Base-by-base conservation (phyloP, 2,888 invertebrate genomes). In the Lagria hirta region DNA sequence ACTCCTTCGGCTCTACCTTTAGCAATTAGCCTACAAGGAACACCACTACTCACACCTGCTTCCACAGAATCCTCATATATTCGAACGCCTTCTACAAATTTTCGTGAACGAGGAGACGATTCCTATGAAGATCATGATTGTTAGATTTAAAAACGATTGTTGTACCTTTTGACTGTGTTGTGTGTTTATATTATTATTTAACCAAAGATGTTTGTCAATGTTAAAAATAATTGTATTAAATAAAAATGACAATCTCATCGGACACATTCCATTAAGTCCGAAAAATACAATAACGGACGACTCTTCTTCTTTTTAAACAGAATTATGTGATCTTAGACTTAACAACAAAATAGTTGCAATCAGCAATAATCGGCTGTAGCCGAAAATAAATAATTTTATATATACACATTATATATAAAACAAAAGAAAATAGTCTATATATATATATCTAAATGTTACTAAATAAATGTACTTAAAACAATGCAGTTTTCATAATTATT, bases 1-100 rank as follows among this genome's bases (percentile, higher is more conserved):
- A 83, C 84, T 2, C 78, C 84, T 10, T 84, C 86, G 12, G 82
- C 86, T 1, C 71, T 87, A 7, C 87, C 88, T 0, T 66, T 88
- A 55, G 86, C 87, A 48, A 84, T 87, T 65, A 86, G 86, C 50
- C 76, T 87, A 35, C 82, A 86, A 61, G 84, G 84, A 3, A 80
- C 84, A 4, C 75, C 76, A 10, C 60, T 75, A 27, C 57, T 72
- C 16, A 72, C 70, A 27, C 70, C 72, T 5, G 66, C 62, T 2
- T 69, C 69, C 10, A 68, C 66, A 6, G 64, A 63, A 33, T 66
- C 69, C 7, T 67, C 69, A 12, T 63, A 62, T 7, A 64, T 68
- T 22, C 55, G 68, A 33, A 71, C 70, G 15, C 68, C 70, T 8
- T 70, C 70, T 3, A 55, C 66, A 10, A 68, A 64, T 48, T 69